Conservation (phyloP, 2,888 invertebrate genomes). For the Epinotia ramella region DNA sequence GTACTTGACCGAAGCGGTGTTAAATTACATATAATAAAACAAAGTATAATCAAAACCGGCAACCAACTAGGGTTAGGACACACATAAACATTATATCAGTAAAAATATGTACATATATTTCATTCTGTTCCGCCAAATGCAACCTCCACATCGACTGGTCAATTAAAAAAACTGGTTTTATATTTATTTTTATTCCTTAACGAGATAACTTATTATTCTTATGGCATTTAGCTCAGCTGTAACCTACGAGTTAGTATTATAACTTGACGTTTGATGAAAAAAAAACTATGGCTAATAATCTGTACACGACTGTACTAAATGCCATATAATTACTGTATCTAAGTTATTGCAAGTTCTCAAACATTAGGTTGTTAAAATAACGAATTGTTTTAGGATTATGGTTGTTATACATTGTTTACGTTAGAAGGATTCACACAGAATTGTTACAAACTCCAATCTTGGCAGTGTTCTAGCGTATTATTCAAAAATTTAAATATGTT, state of each 20-base stretch:
- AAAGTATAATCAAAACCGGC: not conserved
- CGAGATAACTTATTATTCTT: not conserved
- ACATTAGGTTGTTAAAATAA: not conserved
- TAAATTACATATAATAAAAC: not conserved
- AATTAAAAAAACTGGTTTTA: not conserved
- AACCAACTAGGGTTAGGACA: not conserved
- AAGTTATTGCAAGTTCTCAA: not conserved
- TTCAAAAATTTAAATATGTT: not conserved
- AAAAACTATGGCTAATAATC: not conserved
- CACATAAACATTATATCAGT: not conserved
- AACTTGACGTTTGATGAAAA: not conserved
- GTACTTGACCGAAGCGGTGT: not conserved
- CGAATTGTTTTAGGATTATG: not conserved
- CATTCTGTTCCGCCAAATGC: not conserved
- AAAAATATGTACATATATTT: not conserved
- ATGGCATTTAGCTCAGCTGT: not conserved
- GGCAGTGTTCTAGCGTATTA: conserved; percentile 27
- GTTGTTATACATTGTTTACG: conserved; percentile 10
- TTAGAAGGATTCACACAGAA: not conserved
- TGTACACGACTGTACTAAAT: not conserved
- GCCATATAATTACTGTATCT: not conserved
- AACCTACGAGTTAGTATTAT: not conserved
- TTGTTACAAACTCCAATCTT: not conserved
- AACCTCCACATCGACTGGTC: not conserved
- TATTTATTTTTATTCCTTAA: not conserved